A percentile compares a stretch with the other conserved stretches of the same genome.
Conservation (phyloP, 2,113 vertebrate genomes). For the Hepsetus odoe region DNA sequence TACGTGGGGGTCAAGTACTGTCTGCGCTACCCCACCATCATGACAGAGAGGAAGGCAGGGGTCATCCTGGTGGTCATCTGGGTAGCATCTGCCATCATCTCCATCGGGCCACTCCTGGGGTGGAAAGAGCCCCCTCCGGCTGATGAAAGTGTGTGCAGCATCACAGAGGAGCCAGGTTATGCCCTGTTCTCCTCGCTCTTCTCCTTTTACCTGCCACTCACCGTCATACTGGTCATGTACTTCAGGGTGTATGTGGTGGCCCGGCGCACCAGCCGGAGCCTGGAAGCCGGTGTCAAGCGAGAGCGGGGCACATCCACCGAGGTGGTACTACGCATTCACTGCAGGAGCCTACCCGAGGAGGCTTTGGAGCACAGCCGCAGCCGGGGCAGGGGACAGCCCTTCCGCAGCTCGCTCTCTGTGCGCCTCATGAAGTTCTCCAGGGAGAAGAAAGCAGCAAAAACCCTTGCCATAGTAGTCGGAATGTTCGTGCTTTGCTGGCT, state of each 20-base stretch:
- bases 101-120: constrained; percentile 92
- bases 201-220: constrained; percentile 96
- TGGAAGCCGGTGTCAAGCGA: constrained; percentile 94
- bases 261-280: constrained; percentile 88
- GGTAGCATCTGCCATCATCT: constrained; percentile 91
- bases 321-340: constrained; percentile 95
- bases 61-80: constrained; percentile 88
- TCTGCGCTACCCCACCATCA: constrained; percentile 94
- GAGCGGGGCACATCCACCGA: constrained; percentile 91
- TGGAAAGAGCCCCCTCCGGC: constrained; percentile 94
- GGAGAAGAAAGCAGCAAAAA: constrained; percentile 98
- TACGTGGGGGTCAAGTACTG: constrained; percentile 97
- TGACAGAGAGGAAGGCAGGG: constrained; percentile 91
- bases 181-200: constrained; percentile 96
- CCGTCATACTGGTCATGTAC: constrained; percentile 96
- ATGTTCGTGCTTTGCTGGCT: constrained; percentile 98
- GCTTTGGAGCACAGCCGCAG: constrained; percentile 66
- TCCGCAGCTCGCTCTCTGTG: constrained; percentile 92
- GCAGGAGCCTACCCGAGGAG: constrained; percentile 82
- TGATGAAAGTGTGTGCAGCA: constrained; percentile 88
- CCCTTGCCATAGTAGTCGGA: constrained; percentile 95
- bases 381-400: constrained; percentile 84
- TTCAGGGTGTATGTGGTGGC: constrained; percentile 95
- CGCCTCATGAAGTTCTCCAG: constrained; percentile 96
- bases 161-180: constrained; percentile 95